phyloP scores from a whole-genome alignment of 2,113 vertebrate genomes.

The Columba livia region DNA sequence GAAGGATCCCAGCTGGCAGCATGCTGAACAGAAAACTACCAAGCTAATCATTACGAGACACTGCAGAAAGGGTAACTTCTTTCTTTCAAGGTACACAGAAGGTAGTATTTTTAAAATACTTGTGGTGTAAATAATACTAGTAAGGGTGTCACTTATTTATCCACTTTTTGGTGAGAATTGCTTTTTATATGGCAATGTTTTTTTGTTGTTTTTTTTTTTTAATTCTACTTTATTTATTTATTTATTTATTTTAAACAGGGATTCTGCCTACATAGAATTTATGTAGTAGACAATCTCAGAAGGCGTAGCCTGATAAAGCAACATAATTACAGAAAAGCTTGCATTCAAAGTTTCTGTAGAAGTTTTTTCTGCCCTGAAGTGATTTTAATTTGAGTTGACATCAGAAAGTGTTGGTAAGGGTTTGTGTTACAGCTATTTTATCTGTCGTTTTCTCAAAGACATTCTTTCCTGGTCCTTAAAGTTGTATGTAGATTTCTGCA shows the following conservation, averaged over 20 bases:
- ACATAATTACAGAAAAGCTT: not conserved
- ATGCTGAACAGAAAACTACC: not conserved
- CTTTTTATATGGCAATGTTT: not conserved
- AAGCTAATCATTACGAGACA: not conserved
- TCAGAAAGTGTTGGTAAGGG: not conserved
- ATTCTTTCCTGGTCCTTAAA: not conserved
- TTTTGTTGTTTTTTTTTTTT: not conserved
- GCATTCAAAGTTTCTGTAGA: not conserved
- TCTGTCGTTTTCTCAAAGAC: not conserved
- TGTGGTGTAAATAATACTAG: rapidly evolving
- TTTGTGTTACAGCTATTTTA: not conserved
- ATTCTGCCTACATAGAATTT: not conserved
- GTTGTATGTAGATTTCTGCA: not conserved
- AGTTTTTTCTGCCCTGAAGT: not conserved
- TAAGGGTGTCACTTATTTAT: not conserved
- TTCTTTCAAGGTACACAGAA: not conserved
- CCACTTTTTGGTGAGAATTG: not conserved
- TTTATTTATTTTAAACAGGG: not conserved
- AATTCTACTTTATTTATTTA: not conserved
- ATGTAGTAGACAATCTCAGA: not conserved
- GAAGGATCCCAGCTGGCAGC: not conserved
- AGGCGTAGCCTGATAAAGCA: not conserved
- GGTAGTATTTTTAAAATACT: not conserved
- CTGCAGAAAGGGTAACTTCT: not conserved
- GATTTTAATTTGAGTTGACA: not conserved